Base-by-base conservation (phyloP, 2,888 invertebrate genomes). In the Pyrgus malvae region DNA sequence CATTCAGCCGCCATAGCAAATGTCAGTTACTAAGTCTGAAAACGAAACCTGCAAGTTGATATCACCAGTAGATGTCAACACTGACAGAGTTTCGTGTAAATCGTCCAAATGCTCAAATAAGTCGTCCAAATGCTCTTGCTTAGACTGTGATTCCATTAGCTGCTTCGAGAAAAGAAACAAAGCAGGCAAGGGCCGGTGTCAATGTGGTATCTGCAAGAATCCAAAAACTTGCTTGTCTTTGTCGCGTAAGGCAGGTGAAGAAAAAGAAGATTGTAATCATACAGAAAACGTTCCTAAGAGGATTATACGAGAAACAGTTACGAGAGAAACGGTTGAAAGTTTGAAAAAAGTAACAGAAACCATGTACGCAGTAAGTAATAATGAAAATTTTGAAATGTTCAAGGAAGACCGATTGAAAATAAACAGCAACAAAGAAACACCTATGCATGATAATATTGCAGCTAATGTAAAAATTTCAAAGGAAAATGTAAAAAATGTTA, bases 61-160 rank as follows among this genome's bases (percentile, higher is more conserved):
- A 27, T 25, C 46, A 14, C 25, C 16, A 25, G n/a, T 6, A 21
- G 54, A 33, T 48, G 33, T 33, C 40, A 17, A 48, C 27, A 17
- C 40, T 12, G 41, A 4, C 45, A 48, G 48, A 14, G 38, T 53
- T 14, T 53, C 44, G 5, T n/a, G n/a, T 6, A 54, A 16, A 12
- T 56, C 59, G 3, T 66, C 65, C 0, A 45, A 56, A 29, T 81
- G 81, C 19, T 53, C 44, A 9, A 9, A 14, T 6, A 54, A 16
- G 11, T 56, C 59, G 3, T 66, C 65, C 0, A 45, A 56, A 29
- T 81, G 81, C 50, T 80, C 84, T 0, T 83, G 84, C 51, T 48
- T 60, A 3, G 54, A 69, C 11, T 82, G 80, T 35, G 70, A 79
- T 38, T 71, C 75, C 1, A 14, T 60, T 6, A 44, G 41, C 12